Evolutionary conservation across 2,113 vertebrate genomes (phyloP).

Genomic region (Syngnathus typhle): DNA sequence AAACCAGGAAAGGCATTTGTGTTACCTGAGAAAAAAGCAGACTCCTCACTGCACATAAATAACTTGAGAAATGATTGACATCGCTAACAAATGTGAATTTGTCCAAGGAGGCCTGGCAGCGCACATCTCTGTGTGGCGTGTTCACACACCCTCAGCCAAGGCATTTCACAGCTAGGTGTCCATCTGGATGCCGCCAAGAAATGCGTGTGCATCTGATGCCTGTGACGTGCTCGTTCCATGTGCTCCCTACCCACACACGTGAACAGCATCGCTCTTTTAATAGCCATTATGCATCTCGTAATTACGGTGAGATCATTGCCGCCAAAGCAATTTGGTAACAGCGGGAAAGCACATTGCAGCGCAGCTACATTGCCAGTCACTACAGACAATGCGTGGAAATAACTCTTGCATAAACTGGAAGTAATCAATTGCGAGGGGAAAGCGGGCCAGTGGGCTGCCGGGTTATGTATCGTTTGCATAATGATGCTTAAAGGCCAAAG

Average conservation of each 20-base stretch:
- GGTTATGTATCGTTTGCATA: conserved; percentile 13
- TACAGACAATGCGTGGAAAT: conserved; percentile 42
- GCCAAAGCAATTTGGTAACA: neutral
- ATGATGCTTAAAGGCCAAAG: conserved; percentile 17
- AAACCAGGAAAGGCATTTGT: neutral
- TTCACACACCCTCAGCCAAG: conserved; percentile 21
- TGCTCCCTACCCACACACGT: conserved; percentile 9
- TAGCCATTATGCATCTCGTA: neutral
- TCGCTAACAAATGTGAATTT: conserved; percentile 24
- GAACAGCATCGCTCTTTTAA: neutral
- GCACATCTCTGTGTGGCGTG: conserved; percentile 10
- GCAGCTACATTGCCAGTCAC: neutral
- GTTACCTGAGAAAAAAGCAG: neutral
- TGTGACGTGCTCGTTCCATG: conserved; percentile 20
- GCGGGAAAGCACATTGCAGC: neutral
- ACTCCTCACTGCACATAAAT: neutral
- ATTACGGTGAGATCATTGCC: neutral
- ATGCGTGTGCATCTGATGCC: neutral
- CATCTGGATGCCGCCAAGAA: conserved; percentile 9
- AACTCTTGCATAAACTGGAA: conserved; percentile 42
- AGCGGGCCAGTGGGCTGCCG: conserved; percentile 12
- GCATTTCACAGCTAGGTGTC: conserved; percentile 47
- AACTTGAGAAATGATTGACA: conserved; percentile 8
- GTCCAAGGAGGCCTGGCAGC: conserved; percentile 13
- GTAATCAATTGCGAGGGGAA: conserved; percentile 42